Evolutionary conservation across 1,140 invertebrate genomes (phyloP).

Genomic region (Drosophila albomicans): DNA sequence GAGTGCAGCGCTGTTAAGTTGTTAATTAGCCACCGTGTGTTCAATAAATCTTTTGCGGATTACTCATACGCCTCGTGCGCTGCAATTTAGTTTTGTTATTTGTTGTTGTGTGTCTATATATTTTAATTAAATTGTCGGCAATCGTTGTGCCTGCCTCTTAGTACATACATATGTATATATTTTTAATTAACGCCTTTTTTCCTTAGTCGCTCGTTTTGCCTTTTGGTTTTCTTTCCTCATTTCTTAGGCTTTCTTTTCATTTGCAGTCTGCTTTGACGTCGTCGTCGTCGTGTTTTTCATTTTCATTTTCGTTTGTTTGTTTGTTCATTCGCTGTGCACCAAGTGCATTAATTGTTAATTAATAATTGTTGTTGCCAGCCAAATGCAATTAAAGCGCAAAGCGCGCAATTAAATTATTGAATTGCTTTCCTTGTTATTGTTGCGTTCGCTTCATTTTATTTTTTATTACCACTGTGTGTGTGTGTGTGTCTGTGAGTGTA

Average conservation of each 20-base stretch:
- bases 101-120: constrained; percentile 12
- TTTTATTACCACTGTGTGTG: constrained; percentile 29
- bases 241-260: constrained; percentile 18
- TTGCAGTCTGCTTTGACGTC: neutral
- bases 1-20: neutral
- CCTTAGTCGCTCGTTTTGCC: constrained; percentile 62
- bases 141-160: constrained; percentile 24
- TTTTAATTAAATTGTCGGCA: constrained; percentile 72
- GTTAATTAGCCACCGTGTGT: constrained; percentile 1
- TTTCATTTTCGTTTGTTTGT: constrained; percentile 28
- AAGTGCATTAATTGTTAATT: constrained; percentile 78
- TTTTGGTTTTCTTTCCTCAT: constrained; percentile 34
- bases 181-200: constrained; percentile 78
- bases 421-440: constrained; percentile 54
- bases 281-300: constrained; percentile 35
- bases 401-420: constrained; percentile 74
- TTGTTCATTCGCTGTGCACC: constrained; percentile 29
- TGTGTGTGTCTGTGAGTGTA: constrained; percentile 1
- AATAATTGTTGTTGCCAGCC: constrained; percentile 62
- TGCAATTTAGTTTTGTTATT: constrained; percentile 31
- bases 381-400: constrained; percentile 74
- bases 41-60: neutral
- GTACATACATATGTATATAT: constrained; percentile 51
- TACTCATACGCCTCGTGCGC: constrained; percentile 13
- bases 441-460: constrained; percentile 9